Evolutionary conservation across 2,888 invertebrate genomes (phyloP).

Genomic region (Chaitophorus viminalis): DNA sequence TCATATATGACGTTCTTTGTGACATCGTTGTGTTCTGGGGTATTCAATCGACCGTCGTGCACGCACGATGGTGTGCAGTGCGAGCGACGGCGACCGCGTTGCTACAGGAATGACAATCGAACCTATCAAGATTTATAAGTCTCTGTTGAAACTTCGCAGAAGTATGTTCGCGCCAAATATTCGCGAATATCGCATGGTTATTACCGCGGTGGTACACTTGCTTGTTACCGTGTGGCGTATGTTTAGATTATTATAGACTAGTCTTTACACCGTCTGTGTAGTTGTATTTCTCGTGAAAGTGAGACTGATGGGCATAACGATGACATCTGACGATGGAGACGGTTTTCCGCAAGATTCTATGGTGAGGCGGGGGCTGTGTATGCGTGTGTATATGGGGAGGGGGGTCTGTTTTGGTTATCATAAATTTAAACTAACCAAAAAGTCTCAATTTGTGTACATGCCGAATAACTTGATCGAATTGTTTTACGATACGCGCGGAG

Average conservation of each 20-base stretch:
- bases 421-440: conserved; percentile 30
- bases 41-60: neutral
- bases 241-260: no score
- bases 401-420: conserved; percentile 22
- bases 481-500: conserved; percentile 20
- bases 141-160: neutral
- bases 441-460: neutral
- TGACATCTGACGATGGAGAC: conserved; percentile 4
- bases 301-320: neutral
- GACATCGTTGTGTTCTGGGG: neutral
- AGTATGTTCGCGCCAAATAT: neutral
- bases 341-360: conserved; percentile 9
- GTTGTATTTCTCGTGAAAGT: neutral
- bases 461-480: conserved; percentile 39
- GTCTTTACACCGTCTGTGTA: no score
- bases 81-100: no score
- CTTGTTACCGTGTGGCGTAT: no score
- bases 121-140: neutral
- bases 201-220: no score
- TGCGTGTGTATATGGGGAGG: no score
- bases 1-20: neutral
- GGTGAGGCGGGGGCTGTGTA: no score
- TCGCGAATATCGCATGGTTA: neutral
- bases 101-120: neutral
- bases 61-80: neutral